phyloP scores from a whole-genome alignment of 1,140 invertebrate species.

The Drepana arcuata region DNA sequence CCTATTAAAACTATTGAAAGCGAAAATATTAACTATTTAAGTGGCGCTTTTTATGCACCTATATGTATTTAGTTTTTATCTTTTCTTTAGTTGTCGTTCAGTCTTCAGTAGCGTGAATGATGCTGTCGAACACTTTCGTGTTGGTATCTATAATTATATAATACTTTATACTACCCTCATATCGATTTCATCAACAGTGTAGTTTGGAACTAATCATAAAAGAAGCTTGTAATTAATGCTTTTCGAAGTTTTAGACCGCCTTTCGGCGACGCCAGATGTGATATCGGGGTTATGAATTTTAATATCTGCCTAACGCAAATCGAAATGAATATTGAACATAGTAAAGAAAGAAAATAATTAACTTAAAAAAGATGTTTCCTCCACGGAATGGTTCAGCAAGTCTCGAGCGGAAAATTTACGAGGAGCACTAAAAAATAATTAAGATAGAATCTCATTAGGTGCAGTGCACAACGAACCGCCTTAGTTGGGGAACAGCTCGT shows the following conservation, averaged over 20 bases:
- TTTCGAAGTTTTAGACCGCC: constrained; percentile 44
- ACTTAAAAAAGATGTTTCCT: constrained; percentile 42
- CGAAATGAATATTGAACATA: constrained; percentile 55
- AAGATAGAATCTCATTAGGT: constrained; percentile 37
- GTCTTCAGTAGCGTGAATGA: no score
- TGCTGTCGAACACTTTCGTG: no score
- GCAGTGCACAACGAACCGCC: no score
- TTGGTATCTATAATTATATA: neutral
- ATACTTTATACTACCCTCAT: neutral
- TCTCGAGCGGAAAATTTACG: constrained; percentile 25
- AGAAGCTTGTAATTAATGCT: constrained; percentile 48
- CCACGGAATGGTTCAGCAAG: constrained; percentile 28
- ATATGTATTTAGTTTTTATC: no score
- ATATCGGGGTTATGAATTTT: constrained; percentile 63
- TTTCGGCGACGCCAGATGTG: constrained; percentile 53
- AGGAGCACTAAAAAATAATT: constrained; percentile 38
- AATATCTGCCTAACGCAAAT: constrained; percentile 52
- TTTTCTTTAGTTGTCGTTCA: no score
- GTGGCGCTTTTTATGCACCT: no score
- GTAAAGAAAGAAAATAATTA: constrained; percentile 54
- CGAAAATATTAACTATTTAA: neutral
- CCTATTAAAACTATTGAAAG: neutral
- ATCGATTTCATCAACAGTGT: neutral
- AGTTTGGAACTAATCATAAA: neutral
- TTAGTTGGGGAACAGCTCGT: no score